Evolutionary conservation across 2,797 vertebrate species (phyloP).

Genomic region (Agapornis canus): DNA sequence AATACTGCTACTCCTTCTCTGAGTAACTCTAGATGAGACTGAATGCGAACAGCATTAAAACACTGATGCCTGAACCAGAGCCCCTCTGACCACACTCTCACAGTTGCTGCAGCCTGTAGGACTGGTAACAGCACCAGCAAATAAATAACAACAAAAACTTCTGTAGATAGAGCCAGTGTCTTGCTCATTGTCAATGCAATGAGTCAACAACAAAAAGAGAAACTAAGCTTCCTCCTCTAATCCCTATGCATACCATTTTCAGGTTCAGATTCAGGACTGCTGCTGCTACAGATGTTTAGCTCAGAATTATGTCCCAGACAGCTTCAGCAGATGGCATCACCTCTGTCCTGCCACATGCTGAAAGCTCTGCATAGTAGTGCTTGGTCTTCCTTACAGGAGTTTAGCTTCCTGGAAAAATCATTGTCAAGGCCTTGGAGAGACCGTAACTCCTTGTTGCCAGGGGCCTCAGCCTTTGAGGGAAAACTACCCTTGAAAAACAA

Average conservation of each 20-base stretch:
- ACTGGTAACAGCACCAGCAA: neutral
- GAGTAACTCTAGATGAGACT: neutral
- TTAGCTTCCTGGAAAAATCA: neutral
- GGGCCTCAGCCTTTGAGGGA: slow-evolving; percentile 36
- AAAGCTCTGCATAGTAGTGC: neutral
- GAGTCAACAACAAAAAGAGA: neutral
- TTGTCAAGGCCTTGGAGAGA: neutral
- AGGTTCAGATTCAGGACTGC: neutral
- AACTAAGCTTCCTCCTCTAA: neutral
- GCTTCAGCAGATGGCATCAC: neutral
- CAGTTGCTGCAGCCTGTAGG: neutral
- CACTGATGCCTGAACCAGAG: neutral
- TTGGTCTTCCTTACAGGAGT: neutral
- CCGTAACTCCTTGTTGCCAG: neutral
- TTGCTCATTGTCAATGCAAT: neutral
- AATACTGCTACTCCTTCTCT: neutral
- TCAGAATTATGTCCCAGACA: neutral
- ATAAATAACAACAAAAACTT: neutral
- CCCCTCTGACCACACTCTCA: neutral
- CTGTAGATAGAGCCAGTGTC: neutral
- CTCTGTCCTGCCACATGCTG: neutral
- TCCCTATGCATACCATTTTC: neutral
- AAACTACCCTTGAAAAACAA: slow-evolving; percentile 40
- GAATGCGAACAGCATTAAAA: neutral
- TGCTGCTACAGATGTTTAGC: neutral